phyloP scores from a whole-genome alignment of 2,113 vertebrate species.

The Macrotus californicus region DNA sequence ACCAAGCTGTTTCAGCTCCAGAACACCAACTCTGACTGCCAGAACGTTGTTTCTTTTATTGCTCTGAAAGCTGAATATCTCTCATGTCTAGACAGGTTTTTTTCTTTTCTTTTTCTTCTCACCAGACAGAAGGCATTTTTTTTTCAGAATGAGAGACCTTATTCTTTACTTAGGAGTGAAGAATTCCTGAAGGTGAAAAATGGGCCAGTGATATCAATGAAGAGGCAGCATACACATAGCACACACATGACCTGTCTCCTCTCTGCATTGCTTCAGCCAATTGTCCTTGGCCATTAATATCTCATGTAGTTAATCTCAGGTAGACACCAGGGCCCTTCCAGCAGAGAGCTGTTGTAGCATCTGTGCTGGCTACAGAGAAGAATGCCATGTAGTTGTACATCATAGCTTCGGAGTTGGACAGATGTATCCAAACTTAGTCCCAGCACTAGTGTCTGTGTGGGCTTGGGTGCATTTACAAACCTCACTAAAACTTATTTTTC shows the following conservation, averaged over 20 bases:
- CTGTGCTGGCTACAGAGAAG: not conserved
- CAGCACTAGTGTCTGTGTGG: not conserved
- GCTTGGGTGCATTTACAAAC: not conserved
- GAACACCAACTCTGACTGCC: not conserved
- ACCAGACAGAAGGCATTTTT: not conserved
- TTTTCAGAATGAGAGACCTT: not conserved
- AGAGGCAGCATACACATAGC: no score
- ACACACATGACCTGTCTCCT: fast-evolving
- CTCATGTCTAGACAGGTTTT: not conserved
- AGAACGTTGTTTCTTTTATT: not conserved
- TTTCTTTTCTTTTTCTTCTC: not conserved
- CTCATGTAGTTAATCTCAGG: not conserved
- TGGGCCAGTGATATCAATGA: not conserved
- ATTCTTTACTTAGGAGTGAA: not conserved
- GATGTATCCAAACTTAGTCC: not conserved
- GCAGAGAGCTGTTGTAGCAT: not conserved
- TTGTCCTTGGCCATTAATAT: not conserved
- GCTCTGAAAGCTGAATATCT: not conserved
- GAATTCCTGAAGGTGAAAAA: not conserved
- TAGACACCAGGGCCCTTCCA: not conserved
- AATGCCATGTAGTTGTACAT: not conserved
- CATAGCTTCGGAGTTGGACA: not conserved
- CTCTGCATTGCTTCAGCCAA: not conserved
- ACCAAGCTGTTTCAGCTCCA: not conserved
- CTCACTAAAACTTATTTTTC: not conserved